Evolutionary conservation across 2,113 vertebrate species (phyloP).

Genomic region (Potamarius usumacintae): DNA sequence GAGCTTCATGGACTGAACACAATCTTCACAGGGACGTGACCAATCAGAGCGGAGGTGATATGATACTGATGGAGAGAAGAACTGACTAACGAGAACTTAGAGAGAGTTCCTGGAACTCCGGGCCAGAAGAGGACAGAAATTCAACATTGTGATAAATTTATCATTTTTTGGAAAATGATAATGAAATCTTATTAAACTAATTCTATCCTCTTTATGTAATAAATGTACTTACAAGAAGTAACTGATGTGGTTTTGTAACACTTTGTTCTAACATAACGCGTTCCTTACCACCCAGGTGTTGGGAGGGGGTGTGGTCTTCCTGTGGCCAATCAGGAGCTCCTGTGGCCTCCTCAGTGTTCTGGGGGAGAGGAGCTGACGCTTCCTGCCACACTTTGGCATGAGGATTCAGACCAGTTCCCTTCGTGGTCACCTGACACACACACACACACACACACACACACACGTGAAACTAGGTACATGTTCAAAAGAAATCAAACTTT

Average conservation of each 20-base stretch:
- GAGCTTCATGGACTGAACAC: not conserved
- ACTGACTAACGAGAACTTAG: not conserved
- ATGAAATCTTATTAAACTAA: too few relatives aligned
- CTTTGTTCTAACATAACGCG: not conserved
- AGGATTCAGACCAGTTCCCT: slow-evolving; percentile 93
- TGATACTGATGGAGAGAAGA: too few relatives aligned
- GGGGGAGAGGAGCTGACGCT: slow-evolving; percentile 80
- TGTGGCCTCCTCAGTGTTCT: slow-evolving; percentile 74
- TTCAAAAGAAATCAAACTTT: too few relatives aligned
- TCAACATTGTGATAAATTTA: too few relatives aligned
- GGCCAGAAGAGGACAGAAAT: too few relatives aligned
- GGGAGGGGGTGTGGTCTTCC: slow-evolving; percentile 61
- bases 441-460: not conserved
- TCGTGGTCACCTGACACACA: slow-evolving; percentile 86
- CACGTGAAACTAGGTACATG: too few relatives aligned
- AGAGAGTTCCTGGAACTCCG: too few relatives aligned
- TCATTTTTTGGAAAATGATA: too few relatives aligned
- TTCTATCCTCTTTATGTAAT: too few relatives aligned
- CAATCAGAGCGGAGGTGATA: not conserved
- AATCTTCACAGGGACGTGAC: not conserved
- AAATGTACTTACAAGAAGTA: not conserved
- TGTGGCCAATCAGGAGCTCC: slow-evolving; percentile 84
- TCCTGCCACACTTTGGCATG: slow-evolving; percentile 99
- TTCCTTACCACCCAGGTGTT: slow-evolving; percentile 76
- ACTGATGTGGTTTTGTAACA: not conserved